Evolutionary conservation across 2,797 vertebrate species (phyloP).

Genomic region (Phalloptychus januarius): DNA sequence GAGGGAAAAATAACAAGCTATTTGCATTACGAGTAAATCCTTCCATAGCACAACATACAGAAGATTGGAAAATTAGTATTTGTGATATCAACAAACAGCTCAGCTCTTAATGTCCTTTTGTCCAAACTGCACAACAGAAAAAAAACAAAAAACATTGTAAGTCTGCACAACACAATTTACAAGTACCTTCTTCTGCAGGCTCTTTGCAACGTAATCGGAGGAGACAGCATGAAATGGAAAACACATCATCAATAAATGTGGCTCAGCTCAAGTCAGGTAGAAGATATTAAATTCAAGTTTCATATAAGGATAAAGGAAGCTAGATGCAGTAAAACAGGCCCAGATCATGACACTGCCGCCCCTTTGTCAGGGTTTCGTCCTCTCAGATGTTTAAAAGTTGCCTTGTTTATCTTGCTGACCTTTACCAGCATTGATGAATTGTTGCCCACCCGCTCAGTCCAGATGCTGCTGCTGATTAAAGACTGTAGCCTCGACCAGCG

Average conservation of each 20-base stretch:
- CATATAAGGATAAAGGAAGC: not conserved
- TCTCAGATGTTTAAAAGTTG: not conserved
- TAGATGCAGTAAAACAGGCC: not conserved
- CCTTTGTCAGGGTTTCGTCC: not conserved
- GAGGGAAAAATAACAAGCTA: slow-evolving; percentile 17
- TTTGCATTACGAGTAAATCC: slow-evolving; percentile 20
- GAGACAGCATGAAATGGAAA: slow-evolving; percentile 20
- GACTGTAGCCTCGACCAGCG: not conserved
- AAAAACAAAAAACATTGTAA: not conserved
- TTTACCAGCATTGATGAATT: not conserved
- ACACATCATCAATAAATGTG: slow-evolving; percentile 14
- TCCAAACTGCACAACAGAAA: not conserved
- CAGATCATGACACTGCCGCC: not conserved
- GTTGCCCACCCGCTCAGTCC: not conserved
- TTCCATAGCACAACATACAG: not conserved
- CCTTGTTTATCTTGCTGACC: not conserved
- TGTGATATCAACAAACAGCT: slow-evolving; percentile 10
- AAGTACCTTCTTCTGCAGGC: slow-evolving; percentile 47
- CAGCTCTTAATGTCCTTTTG: slow-evolving; percentile 1
- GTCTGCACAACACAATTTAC: slow-evolving; percentile 2
- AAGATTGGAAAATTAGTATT: slow-evolving; percentile 11
- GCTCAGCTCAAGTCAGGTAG: not conserved
- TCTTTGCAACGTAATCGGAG: slow-evolving; percentile 21
- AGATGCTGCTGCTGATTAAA: not conserved
- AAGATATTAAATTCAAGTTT: not conserved